Evolutionary conservation across 2,797 vertebrate species (phyloP).

Genomic region (Okamejei kenojei): DNA sequence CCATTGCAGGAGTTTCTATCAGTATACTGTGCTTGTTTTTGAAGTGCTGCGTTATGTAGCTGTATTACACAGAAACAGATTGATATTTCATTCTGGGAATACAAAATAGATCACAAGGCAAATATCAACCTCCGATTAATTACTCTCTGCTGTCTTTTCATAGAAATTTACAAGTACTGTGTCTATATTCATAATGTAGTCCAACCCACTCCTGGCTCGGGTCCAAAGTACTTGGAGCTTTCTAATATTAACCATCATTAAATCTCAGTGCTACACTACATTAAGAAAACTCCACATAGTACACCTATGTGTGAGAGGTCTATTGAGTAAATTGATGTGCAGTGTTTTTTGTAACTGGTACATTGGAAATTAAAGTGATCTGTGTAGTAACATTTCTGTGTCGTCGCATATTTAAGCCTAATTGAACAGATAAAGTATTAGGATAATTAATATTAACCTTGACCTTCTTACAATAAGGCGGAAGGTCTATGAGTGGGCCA

Average conservation of each 20-base stretch:
- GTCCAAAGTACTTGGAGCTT: slow-evolving; percentile 20
- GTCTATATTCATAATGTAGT: slow-evolving; percentile 5
- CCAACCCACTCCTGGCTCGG: neutral
- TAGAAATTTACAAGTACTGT: neutral
- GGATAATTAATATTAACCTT: neutral
- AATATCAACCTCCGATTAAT: slow-evolving; percentile 21
- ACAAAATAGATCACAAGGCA: slow-evolving; percentile 16
- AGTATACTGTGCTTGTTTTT: neutral
- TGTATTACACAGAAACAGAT: neutral
- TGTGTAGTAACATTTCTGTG: neutral
- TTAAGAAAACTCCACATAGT: neutral
- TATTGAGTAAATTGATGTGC: neutral
- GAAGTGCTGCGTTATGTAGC: neutral
- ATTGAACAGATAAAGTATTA: neutral
- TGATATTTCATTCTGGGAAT: slow-evolving; percentile 12
- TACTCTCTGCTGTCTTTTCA: slow-evolving; percentile 10
- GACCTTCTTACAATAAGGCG: neutral
- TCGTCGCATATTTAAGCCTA: neutral
- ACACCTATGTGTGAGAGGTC: neutral
- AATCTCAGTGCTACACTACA: neutral
- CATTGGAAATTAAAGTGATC: neutral
- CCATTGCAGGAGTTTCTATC: neutral
- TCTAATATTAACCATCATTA: neutral
- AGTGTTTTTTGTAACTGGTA: neutral
- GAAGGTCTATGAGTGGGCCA: neutral